Base-by-base conservation (phyloP, 1,140 invertebrate species). In the Apis laboriosa region DNA sequence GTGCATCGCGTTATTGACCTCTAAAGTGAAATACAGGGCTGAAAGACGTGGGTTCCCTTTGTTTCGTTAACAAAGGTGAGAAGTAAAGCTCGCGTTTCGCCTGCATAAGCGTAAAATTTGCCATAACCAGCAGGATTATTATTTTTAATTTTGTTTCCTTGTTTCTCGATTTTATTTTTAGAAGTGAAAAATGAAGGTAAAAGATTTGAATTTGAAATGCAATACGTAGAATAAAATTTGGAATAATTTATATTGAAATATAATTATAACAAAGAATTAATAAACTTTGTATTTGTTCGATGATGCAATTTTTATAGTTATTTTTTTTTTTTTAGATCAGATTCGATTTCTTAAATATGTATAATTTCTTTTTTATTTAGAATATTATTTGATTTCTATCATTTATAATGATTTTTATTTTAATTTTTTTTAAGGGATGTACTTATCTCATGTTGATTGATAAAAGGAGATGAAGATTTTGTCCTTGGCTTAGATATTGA, bases 1-100 rank as follows among this genome's bases (percentile, higher is more conserved):
- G 51, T 74, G 60, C 21, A 64, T 49, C 60, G 28, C 28, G 51
- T 66, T 80, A 74, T 74, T 64, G 21, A 64, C 60, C 60, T 24
- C 21, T 80, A 28, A 56, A 64, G 9, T 74, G 21, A 64, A 80
- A 55, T 64, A 64, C 51, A 34, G 51, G 66, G 2, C n/a, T 13
- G 56, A 43, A 80, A 74, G 55, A 56, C 51, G 12, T 4, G 19
- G 9, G 12, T 34, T 72, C 9, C 4, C 21, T 19, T 56, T 49
- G 58, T 7, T 21, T 15, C 19, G 15, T 61, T 56, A 55, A 73
- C 19, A 74, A 51, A 34, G 21, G 13, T n/a, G 13, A n/a, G 56
- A 21, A 21, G 7, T 19, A n/a, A 28, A 43, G 63, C 17, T 64
- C 24, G 0, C 63, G 8, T 51, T 60, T 55, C 19, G 19, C 8